A percentile compares a stretch with the other conserved stretches of the same genome.
phyloP scores from a whole-genome alignment of 2,113 vertebrate genomes.

The Emydocephalus ijimae region DNA sequence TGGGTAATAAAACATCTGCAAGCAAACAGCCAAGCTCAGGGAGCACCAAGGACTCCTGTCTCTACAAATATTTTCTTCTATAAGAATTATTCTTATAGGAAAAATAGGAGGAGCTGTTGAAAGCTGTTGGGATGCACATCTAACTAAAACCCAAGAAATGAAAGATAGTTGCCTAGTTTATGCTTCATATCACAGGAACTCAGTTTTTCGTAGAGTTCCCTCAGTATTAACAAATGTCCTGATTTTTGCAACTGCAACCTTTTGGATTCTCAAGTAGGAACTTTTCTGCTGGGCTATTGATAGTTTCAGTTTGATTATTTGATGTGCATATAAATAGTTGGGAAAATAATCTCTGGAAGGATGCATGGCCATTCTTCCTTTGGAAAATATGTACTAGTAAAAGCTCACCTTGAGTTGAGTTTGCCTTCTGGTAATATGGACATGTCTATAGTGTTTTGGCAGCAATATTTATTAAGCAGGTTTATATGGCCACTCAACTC shows the following conservation, averaged over 20 bases:
- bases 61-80: background rate
- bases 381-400: background rate
- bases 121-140: background rate
- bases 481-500: background rate
- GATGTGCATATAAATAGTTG: background rate
- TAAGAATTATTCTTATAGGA: background rate
- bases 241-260: background rate
- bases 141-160: background rate
- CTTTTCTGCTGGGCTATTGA: background rate
- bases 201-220: background rate
- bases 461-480: background rate
- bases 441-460: background rate
- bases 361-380: background rate
- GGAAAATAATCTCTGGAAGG: background rate
- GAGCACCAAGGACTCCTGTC: background rate
- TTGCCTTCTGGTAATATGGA: background rate
- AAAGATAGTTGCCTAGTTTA: background rate
- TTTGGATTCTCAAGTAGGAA: background rate
- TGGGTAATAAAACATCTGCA: background rate
- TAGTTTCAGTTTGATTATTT: background rate
- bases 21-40: background rate
- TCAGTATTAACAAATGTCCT: background rate
- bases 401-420: background rate
- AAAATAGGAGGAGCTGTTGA: background rate
- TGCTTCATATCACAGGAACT: background rate